A percentile compares a stretch with the other conserved stretches of the same genome.
These are phyloP conservation scores for Mesorhabditis spiculigera DNA, from an alignment of 2,888 invertebrate genomes.

Conservation along the genomic window DNA sequence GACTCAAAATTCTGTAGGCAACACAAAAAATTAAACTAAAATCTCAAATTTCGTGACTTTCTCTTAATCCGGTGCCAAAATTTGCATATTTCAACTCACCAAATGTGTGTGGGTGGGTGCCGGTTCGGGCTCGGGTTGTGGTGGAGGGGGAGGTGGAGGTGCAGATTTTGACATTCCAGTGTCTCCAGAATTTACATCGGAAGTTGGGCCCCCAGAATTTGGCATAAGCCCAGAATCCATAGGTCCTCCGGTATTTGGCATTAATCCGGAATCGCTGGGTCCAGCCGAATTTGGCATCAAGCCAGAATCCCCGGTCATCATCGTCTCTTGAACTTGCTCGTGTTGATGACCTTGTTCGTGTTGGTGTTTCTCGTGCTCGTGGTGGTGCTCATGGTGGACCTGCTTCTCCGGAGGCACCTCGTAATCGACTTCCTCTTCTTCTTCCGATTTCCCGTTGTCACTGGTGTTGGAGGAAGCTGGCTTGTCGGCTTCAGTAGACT, in stretches of 20 bases:
- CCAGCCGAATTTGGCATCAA: too few species aligned
- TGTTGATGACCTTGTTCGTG: not conserved
- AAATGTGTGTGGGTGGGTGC: not conserved
- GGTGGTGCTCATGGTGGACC: not conserved
- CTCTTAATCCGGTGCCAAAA: not conserved
- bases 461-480: too few species aligned
- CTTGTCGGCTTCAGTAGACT: too few species aligned
- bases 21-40: too few species aligned
- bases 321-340: not conserved
- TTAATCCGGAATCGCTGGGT: too few species aligned
- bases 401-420: not conserved
- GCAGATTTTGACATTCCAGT: slow-evolving; percentile 12
- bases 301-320: too few species aligned
- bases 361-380: too few species aligned
- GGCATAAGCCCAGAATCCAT: too few species aligned
- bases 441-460: not conserved
- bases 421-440: not conserved
- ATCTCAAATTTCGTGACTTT: too few species aligned
- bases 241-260: too few species aligned
- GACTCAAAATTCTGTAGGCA: too few species aligned
- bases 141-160: slow-evolving; percentile 22
- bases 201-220: too few species aligned
- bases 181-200: not conserved
- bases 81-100: not conserved
- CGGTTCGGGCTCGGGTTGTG: slow-evolving; percentile 21